phyloP scores from a whole-genome alignment of 35 echinoderm and acorn worm species.

The Holothuria glaberrima region DNA sequence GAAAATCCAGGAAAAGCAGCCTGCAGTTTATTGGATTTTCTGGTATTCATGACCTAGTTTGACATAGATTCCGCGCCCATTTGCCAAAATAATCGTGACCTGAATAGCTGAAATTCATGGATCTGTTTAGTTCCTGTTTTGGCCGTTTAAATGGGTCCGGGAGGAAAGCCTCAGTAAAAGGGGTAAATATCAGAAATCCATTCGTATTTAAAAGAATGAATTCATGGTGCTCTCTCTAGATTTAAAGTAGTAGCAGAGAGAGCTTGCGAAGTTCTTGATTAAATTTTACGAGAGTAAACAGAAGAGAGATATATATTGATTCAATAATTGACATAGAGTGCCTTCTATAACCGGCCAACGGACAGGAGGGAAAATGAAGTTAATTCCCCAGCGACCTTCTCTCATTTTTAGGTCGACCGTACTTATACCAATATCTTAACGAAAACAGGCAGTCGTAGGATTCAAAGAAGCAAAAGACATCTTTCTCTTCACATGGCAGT shows the following conservation, averaged over 20 bases:
- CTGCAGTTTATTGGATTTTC: background rate
- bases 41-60: conserved; percentile 36
- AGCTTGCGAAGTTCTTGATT: conserved; percentile 18
- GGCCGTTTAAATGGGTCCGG: background rate
- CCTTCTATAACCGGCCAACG: conserved; percentile 14
- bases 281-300: conserved; percentile 32
- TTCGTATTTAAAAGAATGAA: too few species aligned
- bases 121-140: background rate
- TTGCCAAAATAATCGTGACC: conserved; percentile 22
- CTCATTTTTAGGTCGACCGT: conserved; percentile 45
- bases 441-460: too few species aligned
- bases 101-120: conserved; percentile 6
- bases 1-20: too few species aligned
- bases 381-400: conserved; percentile 17
- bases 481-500: too few species aligned
- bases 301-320: conserved; percentile 26
- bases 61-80: background rate
- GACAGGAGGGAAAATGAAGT: background rate
- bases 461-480: too few species aligned
- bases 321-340: conserved; percentile 52
- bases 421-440: background rate
- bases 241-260: background rate
- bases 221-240: too few species aligned
- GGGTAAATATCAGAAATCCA: too few species aligned
- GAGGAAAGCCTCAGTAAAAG: background rate